phyloP scores from a whole-genome alignment of 2,113 vertebrate genomes.

The Climacteris rufus region DNA sequence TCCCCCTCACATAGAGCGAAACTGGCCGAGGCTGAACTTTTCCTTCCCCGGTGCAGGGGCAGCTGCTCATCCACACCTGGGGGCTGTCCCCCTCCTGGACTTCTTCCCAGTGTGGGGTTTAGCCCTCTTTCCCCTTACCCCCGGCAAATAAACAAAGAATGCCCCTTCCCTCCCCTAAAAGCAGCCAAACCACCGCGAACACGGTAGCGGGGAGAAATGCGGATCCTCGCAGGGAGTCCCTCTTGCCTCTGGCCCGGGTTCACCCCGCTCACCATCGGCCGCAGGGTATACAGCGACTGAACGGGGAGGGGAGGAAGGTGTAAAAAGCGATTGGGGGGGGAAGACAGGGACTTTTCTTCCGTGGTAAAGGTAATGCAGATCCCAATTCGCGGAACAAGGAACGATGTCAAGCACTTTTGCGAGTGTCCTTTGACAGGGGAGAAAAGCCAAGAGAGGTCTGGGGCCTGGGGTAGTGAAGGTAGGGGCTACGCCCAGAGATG shows the following conservation, averaged over 20 bases:
- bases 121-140: not conserved
- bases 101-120: not conserved
- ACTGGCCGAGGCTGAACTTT: not conserved
- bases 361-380: not conserved
- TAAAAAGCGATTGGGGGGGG: not conserved
- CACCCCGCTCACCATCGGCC: not conserved
- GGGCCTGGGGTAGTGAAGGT: not conserved
- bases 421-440: not conserved
- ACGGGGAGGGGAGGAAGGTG: fast-evolving
- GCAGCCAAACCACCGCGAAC: not conserved
- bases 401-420: not conserved
- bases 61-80: not conserved
- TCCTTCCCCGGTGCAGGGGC: not conserved
- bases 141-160: not conserved
- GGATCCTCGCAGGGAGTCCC: no score
- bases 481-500: not conserved
- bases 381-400: not conserved
- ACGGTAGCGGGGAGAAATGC: fast-evolving
- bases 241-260: not conserved
- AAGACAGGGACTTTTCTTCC: not conserved
- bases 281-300: fast-evolving
- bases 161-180: no score
- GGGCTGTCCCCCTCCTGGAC: not conserved
- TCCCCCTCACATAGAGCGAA: not conserved
- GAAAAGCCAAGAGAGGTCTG: not conserved